Evolutionary conservation across 2,797 vertebrate species (phyloP).

Genomic region (Moxostoma hubbsi): DNA sequence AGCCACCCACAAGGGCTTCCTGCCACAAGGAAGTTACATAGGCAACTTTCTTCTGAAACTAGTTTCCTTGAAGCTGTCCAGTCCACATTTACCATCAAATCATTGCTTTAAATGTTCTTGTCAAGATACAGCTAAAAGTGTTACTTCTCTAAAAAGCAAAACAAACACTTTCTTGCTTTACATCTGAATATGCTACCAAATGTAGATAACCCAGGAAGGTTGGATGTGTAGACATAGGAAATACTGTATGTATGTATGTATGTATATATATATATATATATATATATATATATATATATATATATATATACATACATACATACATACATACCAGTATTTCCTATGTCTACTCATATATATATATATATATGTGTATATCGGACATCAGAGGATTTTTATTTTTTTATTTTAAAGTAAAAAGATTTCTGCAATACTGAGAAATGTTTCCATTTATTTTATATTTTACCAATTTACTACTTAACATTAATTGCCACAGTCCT

Average conservation of each 20-base stretch:
- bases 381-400: too few relatives aligned
- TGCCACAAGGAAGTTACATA: not conserved
- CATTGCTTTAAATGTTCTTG: not conserved
- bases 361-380: too few relatives aligned
- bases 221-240: too few relatives aligned
- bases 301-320: not conserved
- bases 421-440: too few relatives aligned
- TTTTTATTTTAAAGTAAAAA: too few relatives aligned
- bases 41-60: not conserved
- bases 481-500: too few relatives aligned
- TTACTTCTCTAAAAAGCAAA: not conserved
- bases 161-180: not conserved
- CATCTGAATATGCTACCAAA: not conserved
- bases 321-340: too few relatives aligned
- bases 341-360: too few relatives aligned
- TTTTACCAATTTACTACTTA: too few relatives aligned
- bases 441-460: too few relatives aligned
- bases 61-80: not conserved
- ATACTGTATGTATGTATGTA: not conserved
- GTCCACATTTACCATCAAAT: not conserved
- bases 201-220: not conserved
- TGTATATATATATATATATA: not conserved
- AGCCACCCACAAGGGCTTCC: not conserved
- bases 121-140: too few relatives aligned
- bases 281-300: not conserved